Conservation (phyloP, 2,888 invertebrate genomes). For the Phengaris alcon region DNA sequence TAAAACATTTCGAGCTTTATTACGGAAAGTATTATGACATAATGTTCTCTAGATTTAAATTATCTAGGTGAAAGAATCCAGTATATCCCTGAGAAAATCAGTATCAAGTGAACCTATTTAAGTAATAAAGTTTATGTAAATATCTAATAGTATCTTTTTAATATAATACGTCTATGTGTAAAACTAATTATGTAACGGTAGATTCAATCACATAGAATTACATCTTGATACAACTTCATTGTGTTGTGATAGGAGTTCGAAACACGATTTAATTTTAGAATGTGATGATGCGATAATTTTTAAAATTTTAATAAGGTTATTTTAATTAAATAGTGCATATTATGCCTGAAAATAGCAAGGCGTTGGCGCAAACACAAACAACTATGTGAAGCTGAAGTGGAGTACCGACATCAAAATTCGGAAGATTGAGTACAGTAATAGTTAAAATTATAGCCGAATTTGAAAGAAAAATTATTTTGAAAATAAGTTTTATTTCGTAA, state of each 20-base stretch:
- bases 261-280: constrained; percentile 4
- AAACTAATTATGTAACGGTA: constrained; percentile 1
- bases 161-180: too few species aligned
- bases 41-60: not conserved
- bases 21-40: too few species aligned
- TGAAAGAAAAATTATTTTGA: too few species aligned
- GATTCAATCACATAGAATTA: constrained; percentile 1
- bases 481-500: too few species aligned
- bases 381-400: too few species aligned
- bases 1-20: too few species aligned
- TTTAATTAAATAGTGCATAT: not conserved
- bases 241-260: not conserved
- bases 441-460: too few species aligned
- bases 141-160: too few species aligned
- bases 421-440: too few species aligned
- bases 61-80: not conserved
- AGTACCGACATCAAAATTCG: too few species aligned
- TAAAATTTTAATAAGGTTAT: not conserved
- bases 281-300: not conserved
- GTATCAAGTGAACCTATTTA: not conserved
- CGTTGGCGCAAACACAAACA: not conserved
- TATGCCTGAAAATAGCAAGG: not conserved
- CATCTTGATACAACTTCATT: constrained; percentile 6
- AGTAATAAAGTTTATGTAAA: not conserved
- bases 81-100: constrained; percentile 5